Evolutionary conservation across 2,797 vertebrate genomes (phyloP).

Genomic region (Carapus acus): DNA sequence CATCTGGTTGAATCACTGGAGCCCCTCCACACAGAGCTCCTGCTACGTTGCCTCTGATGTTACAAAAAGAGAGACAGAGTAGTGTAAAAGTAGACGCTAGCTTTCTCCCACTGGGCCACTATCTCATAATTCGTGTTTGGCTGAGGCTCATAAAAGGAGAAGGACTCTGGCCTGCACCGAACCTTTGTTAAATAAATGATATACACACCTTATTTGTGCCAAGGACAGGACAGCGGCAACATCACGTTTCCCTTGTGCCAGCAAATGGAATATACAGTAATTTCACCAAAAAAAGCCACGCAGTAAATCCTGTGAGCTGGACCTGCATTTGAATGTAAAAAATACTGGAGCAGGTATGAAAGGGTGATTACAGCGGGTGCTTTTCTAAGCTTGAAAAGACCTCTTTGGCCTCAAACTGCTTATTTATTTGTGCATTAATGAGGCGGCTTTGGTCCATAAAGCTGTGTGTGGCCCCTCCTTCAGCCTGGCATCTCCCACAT

Average conservation of each 20-base stretch:
- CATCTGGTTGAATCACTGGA: no score
- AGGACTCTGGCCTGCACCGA: conserved; percentile 16
- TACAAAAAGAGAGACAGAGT: not conserved
- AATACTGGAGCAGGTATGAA: conserved; percentile 12
- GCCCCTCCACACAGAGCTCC: conserved; percentile 2
- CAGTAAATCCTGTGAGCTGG: no score
- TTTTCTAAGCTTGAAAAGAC: conserved; percentile 42
- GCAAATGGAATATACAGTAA: no score
- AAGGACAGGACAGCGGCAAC: not conserved
- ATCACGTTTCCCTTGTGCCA: no score
- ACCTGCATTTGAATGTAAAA: no score
- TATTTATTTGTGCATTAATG: conserved; percentile 71
- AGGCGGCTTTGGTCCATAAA: conserved; percentile 58
- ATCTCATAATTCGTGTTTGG: not conserved
- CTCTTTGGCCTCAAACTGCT: conserved; percentile 40
- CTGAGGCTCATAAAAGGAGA: conserved; percentile 14
- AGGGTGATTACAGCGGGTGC: conserved; percentile 38
- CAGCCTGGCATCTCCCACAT: conserved; percentile 68
- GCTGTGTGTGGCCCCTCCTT: conserved; percentile 62
- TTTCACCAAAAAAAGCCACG: no score
- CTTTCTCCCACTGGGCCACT: not conserved
- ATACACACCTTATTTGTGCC: not conserved
- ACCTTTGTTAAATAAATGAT: not conserved
- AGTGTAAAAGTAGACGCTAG: not conserved
- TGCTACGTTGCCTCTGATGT: not conserved